These are phyloP conservation scores for Lytechinus pictus DNA, from an alignment of 35 echinoderm and acorn worm species.

Conservation along the genomic window DNA sequence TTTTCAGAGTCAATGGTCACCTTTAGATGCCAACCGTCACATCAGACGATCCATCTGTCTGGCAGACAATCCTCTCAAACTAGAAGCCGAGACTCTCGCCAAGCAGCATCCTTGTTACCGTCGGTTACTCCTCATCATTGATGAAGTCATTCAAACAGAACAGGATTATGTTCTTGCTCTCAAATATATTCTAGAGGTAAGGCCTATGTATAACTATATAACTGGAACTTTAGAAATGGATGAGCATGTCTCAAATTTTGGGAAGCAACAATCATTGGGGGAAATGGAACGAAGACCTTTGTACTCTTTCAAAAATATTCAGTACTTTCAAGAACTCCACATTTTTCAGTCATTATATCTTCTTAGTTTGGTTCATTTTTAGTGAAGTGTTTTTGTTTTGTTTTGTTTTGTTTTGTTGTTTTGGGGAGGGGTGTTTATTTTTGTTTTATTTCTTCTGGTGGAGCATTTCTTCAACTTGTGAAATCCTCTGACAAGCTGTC, in stretches of 20 bases:
- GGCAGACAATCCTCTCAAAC: constrained; percentile 65
- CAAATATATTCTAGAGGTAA: constrained; percentile 90
- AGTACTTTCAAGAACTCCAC: neutral
- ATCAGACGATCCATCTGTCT: constrained; percentile 68
- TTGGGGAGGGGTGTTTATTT: too few relatives aligned
- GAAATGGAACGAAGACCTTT: neutral
- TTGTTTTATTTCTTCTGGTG: too few relatives aligned
- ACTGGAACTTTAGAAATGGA: too few relatives aligned
- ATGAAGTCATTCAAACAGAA: constrained; percentile 91
- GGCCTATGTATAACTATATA: neutral
- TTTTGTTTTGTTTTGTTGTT: too few relatives aligned
- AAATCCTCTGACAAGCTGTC: too few relatives aligned
- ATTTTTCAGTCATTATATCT: too few relatives aligned
- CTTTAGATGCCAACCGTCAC: constrained; percentile 74
- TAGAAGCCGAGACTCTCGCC: constrained; percentile 46
- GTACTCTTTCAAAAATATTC: neutral
- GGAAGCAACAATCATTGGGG: neutral
- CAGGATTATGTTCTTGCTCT: constrained; percentile 85
- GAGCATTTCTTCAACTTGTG: too few relatives aligned
- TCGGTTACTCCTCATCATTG: constrained; percentile 80
- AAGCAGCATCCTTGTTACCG: constrained; percentile 67
- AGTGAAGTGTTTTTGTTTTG: too few relatives aligned
- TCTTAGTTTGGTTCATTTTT: too few relatives aligned
- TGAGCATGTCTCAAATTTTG: neutral
- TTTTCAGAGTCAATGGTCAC: constrained; percentile 64